phyloP scores from a whole-genome alignment of 2,797 vertebrate genomes.

The Gymnocypris eckloni region DNA sequence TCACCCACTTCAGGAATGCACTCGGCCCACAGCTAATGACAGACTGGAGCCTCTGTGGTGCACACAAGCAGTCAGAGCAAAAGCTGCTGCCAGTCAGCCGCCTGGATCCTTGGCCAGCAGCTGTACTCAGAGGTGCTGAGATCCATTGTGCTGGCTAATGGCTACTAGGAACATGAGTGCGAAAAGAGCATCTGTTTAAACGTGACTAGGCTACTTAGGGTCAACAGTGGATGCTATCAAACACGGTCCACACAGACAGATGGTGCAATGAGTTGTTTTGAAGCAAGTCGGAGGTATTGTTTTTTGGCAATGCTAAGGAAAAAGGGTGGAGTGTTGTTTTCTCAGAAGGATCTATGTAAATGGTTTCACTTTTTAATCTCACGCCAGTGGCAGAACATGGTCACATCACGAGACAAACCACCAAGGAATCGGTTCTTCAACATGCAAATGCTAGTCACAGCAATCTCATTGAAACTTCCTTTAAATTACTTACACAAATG shows the following conservation, averaged over 20 bases:
- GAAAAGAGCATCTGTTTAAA: constrained; percentile 47
- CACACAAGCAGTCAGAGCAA: constrained; percentile 34
- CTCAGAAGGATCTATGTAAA: not conserved
- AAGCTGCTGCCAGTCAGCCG: constrained; percentile 32
- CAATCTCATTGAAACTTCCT: not conserved
- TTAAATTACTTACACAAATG: not conserved
- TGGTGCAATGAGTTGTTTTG: constrained; percentile 32
- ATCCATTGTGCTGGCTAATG: constrained; percentile 38
- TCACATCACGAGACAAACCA: not conserved
- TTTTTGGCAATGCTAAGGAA: not conserved
- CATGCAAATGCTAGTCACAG: not conserved
- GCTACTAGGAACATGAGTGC: constrained; percentile 28
- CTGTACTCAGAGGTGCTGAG: constrained; percentile 53
- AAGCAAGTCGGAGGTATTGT: not conserved
- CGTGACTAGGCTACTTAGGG: constrained; percentile 10
- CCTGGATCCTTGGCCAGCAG: constrained; percentile 41
- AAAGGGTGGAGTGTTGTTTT: constrained; percentile 23
- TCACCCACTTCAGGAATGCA: constrained; percentile 56
- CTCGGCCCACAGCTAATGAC: constrained; percentile 43
- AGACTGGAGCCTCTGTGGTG: constrained; percentile 54
- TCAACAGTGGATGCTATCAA: not conserved
- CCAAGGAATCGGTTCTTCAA: not conserved
- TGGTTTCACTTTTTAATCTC: constrained; percentile 28
- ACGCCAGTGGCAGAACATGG: not conserved
- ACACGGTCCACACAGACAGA: constrained; percentile 10